Evolutionary conservation across 1,140 invertebrate genomes (phyloP).

Genomic region (Tetragnatha versicolor): DNA sequence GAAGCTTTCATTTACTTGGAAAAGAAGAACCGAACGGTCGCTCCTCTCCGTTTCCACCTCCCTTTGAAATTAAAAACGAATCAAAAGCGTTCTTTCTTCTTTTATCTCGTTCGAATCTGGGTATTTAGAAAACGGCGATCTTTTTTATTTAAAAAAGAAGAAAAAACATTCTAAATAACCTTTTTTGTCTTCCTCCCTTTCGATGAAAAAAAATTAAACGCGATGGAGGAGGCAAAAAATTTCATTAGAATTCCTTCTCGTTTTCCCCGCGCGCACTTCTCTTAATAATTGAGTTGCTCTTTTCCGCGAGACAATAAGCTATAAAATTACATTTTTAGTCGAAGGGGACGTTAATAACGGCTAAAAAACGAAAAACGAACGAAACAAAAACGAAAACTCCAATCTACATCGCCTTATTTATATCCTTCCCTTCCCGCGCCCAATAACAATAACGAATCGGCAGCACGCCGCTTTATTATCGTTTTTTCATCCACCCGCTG

Average conservation of each 20-base stretch:
- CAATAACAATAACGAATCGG: constrained; percentile 45
- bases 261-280: constrained; percentile 24
- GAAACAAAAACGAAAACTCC: constrained; percentile 2
- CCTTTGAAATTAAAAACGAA: constrained; percentile 52
- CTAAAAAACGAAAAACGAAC: not conserved
- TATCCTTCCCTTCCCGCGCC: constrained; percentile 1
- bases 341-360: no score
- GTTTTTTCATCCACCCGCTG: no score
- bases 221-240: constrained; percentile 3
- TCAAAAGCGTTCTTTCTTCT: constrained; percentile 23
- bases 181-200: constrained; percentile 33
- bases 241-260: constrained; percentile 28
- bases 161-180: constrained; percentile 36
- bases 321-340: constrained; percentile 53
- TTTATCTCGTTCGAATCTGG: constrained; percentile 21
- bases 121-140: constrained; percentile 41
- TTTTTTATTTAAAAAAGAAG: not conserved
- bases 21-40: not conserved
- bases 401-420: constrained; percentile 19
- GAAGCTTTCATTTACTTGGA: constrained; percentile 14
- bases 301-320: constrained; percentile 51
- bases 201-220: constrained; percentile 14
- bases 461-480: not conserved
- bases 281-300: constrained; percentile 54
- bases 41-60: constrained; percentile 13